A percentile compares a stretch with the other conserved stretches of the same genome.
Conservation (phyloP, 2,113 vertebrate species). For the Leptobrachium leishanense region DNA sequence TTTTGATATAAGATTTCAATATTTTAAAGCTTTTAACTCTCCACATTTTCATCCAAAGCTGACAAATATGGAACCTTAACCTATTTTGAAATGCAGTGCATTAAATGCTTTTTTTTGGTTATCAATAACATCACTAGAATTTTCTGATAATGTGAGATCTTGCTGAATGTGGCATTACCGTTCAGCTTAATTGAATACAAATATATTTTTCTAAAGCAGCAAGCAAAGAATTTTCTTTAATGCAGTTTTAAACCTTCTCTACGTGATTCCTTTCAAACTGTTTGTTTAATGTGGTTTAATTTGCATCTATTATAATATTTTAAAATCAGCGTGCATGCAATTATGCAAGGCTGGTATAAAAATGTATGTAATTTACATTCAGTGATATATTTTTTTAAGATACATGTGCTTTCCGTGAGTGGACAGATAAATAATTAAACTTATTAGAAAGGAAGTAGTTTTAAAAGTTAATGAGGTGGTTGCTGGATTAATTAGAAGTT, state of each 20-base stretch:
- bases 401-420: constrained; percentile 12
- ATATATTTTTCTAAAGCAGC: not conserved
- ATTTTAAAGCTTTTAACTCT: no score
- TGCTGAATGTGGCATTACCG: not conserved
- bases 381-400: constrained; percentile 5
- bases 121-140: not conserved
- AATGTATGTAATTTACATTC: constrained; percentile 13
- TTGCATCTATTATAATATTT: constrained; percentile 4
- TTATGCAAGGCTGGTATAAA: not conserved
- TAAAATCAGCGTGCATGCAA: not conserved
- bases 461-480: constrained; percentile 84
- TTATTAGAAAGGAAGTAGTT: constrained; percentile 69
- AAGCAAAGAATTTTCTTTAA: not conserved
- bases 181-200: not conserved
- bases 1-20: no score
- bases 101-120: not conserved
- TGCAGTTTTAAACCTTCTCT: not conserved
- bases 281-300: constrained; percentile 7
- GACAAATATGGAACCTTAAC: no score
- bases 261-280: not conserved
- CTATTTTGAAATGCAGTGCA: no score
- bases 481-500: constrained; percentile 83
- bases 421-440: constrained; percentile 79
- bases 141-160: not conserved
- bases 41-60: no score